Evolutionary conservation across 1,140 invertebrate species (phyloP), one percentile per base, ranked within the genome.

Genomic region (Gonatopus flavifemur): DNA sequence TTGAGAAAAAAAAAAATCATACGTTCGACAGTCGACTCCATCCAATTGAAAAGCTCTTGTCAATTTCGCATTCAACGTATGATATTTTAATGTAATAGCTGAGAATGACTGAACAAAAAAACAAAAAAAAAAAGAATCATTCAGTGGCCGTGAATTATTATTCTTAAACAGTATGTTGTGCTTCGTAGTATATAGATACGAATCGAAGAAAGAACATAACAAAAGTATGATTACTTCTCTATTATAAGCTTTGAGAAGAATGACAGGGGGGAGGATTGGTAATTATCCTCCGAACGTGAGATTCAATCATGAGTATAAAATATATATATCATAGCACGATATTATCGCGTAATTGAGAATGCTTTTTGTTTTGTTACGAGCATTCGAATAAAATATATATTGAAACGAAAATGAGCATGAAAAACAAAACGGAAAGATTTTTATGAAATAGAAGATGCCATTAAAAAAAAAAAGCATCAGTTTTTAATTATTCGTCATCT

Each of bases 51-150:
- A 69, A 66, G 59, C 64, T n/a, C n/a, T 68, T 69, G 69, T 71
- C 69, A 71, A 71, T 71, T 71, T 59, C 48, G 62, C 66, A 59
- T 61, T 58, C 60, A 58, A 67, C 54, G 52, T 67, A 54, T 64
- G 56, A 52, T 62, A 56, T 32, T 59, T 58, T 59, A 62, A 55
- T 39, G 46, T 57, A 55, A 49, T 51, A 44, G 42, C 52, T 42
- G 30, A 41, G n/a, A n/a, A n/a, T 49, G 58, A 60, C 21, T 54
- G 48, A 59, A 16, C 19, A 49, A 57, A 33, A 30, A 15, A n/a
- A n/a, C n/a, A n/a, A n/a, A n/a, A n/a, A n/a, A n/a, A n/a, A n/a
- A n/a, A n/a, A n/a, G n/a, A n/a, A n/a, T n/a, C n/a, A 44, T 61
- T 60, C 22, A 40, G 24, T 40, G 48, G 51, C 32, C 51, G 36